A percentile compares a stretch with the other conserved stretches of the same genome.
These are phyloP conservation scores for Sinopyrophorus schimmeli DNA, from an alignment of 2,888 invertebrate species.

Conservation along the genomic window DNA sequence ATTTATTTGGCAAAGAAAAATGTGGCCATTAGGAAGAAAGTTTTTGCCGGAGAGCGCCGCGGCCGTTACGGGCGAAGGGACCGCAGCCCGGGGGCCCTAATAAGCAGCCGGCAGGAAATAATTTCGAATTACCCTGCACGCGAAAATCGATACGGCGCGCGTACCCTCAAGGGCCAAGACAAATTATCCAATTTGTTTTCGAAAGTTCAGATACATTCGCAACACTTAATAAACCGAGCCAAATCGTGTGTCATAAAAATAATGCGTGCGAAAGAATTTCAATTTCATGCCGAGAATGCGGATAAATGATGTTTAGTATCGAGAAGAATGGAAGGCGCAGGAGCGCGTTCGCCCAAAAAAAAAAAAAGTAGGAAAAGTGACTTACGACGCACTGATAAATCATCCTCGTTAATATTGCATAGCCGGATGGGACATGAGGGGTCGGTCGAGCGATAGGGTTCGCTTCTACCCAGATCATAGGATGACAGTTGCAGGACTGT, in stretches of 20 bases:
- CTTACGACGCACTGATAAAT: conserved; percentile 46
- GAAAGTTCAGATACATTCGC: conserved; percentile 46
- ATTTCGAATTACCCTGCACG: conserved; percentile 22
- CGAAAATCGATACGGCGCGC: conserved; percentile 28
- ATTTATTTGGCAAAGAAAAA: background rate
- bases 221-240: conserved; percentile 46
- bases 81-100: conserved; percentile 12
- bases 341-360: conserved; percentile 37
- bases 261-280: conserved; percentile 45
- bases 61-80: conserved; percentile 2
- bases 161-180: conserved; percentile 41
- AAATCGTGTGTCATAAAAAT: conserved; percentile 45
- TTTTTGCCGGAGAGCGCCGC: background rate
- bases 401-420: conserved; percentile 43
- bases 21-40: background rate
- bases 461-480: conserved; percentile 41
- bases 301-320: conserved; percentile 34
- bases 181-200: conserved; percentile 51
- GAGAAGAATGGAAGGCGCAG: conserved; percentile 30
- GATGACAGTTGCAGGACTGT: conserved; percentile 43
- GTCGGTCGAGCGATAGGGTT: no score
- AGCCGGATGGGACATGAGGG: conserved; percentile 28
- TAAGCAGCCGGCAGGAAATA: conserved; percentile 25
- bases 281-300: conserved; percentile 37
- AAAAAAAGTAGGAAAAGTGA: conserved; percentile 43